Conservation (phyloP, 30 jellyfish, hydroid and myxozoan genomes). For the Pelagia noctiluca region DNA sequence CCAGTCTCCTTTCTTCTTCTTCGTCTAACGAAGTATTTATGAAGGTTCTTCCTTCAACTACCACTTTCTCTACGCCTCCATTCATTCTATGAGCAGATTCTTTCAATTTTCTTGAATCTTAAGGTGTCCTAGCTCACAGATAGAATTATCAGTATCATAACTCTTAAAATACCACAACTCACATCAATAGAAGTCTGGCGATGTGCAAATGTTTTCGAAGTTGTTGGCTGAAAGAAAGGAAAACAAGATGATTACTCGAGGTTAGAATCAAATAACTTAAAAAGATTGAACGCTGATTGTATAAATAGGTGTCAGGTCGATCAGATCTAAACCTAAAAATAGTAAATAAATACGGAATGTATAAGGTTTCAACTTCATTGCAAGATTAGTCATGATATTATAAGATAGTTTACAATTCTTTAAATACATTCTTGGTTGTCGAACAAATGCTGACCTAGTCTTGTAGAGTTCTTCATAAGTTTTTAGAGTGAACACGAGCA, state of each 20-base stretch:
- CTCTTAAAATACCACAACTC: not conserved
- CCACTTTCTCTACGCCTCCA: too few species aligned
- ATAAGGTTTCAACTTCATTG: too few species aligned
- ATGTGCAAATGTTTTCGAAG: constrained; percentile 25
- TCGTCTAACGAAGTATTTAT: too few species aligned
- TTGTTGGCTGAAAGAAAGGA: constrained; percentile 5
- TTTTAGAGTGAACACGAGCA: not conserved
- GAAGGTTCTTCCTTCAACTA: too few species aligned
- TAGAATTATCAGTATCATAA: too few species aligned
- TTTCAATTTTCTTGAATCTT: too few species aligned
- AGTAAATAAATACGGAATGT: too few species aligned
- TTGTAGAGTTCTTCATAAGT: not conserved
- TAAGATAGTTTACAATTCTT: not conserved
- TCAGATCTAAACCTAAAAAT: too few species aligned
- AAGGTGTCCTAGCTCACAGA: too few species aligned
- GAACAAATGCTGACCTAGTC: not conserved
- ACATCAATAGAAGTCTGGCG: constrained; percentile 62
- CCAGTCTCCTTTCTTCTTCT: too few species aligned
- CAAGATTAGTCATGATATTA: not conserved
- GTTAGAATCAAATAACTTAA: not conserved
- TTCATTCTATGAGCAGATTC: too few species aligned
- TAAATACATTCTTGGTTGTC: not conserved
- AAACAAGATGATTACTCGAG: not conserved
- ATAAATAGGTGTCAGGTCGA: too few species aligned
- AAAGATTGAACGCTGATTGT: not conserved